These are phyloP conservation scores for Datnioides undecimradiatus DNA, from an alignment of 2,113 vertebrate species.

Conservation along the genomic window DNA sequence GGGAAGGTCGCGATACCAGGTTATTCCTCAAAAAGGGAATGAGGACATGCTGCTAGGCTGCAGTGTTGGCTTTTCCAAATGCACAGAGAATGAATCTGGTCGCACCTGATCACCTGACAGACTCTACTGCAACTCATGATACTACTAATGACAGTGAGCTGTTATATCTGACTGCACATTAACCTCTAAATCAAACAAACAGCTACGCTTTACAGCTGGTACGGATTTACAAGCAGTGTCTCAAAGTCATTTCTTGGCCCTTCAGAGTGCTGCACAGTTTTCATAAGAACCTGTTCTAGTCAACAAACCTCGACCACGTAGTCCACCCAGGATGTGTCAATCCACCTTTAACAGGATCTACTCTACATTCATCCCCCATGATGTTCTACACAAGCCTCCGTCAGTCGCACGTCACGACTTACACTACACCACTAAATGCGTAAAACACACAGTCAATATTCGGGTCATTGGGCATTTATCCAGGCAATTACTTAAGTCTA, in stretches of 20 bases:
- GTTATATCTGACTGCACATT: neutral
- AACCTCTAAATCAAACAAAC: neutral
- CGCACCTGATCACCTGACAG: neutral
- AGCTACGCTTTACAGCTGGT: neutral
- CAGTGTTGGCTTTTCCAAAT: neutral
- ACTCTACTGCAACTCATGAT: neutral
- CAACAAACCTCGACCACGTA: neutral
- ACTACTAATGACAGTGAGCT: neutral
- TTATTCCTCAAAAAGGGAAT: constrained; percentile 16
- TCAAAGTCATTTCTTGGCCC: neutral
- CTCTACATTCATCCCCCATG: neutral
- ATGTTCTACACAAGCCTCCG: neutral
- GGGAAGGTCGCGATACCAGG: constrained; percentile 1
- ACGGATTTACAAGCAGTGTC: neutral
- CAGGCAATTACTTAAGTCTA: constrained; percentile 14
- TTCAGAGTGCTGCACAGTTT: neutral
- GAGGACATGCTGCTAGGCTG: neutral
- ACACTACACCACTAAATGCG: neutral
- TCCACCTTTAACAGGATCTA: neutral
- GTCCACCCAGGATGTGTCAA: neutral
- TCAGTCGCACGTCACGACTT: neutral
- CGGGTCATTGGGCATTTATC: neutral
- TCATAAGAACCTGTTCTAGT: neutral
- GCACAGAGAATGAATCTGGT: neutral
- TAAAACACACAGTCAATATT: neutral